phyloP scores from a whole-genome alignment of 2,797 vertebrate genomes.

The Oophaga sylvatica region DNA sequence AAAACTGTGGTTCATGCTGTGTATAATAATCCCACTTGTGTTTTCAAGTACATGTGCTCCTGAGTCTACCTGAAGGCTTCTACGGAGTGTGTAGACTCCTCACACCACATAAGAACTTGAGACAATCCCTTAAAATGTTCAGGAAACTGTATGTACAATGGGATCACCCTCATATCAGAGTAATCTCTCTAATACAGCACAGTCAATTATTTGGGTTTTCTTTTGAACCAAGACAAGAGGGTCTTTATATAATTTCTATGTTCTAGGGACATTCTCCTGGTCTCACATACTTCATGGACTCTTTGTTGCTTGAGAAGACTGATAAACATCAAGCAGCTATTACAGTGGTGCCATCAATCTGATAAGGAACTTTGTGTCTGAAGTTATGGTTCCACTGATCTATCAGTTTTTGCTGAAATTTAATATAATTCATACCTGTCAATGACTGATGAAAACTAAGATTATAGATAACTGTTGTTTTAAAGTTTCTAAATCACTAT shows the following conservation, averaged over 20 bases:
- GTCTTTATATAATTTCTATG: background rate
- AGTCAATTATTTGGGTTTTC: background rate
- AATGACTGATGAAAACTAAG: slow-evolving; percentile 43
- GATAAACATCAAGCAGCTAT: slow-evolving; percentile 47
- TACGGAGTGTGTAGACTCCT: too few species aligned
- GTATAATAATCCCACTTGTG: too few species aligned
- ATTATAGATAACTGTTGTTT: slow-evolving; percentile 53
- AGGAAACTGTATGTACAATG: too few species aligned
- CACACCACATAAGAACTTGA: too few species aligned
- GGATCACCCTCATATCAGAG: too few species aligned
- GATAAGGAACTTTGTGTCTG: slow-evolving; percentile 49
- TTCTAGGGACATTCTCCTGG: background rate
- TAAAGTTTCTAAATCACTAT: slow-evolving; percentile 14
- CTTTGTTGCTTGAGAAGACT: slow-evolving; percentile 42
- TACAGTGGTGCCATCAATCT: slow-evolving; percentile 53
- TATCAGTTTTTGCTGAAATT: slow-evolving; percentile 21
- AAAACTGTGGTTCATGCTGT: too few species aligned
- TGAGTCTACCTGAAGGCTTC: too few species aligned
- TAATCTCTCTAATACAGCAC: background rate
- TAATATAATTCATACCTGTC: slow-evolving; percentile 45
- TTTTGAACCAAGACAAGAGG: slow-evolving; percentile 16
- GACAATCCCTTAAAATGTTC: too few species aligned
- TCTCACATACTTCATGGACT: slow-evolving; percentile 11
- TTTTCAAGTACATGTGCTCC: too few species aligned
- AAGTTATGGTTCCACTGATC: slow-evolving; percentile 28